Evolutionary conservation across 1,140 invertebrate species (phyloP), one percentile per base, ranked within the genome.

Genomic region (Drosophila asahinai): DNA sequence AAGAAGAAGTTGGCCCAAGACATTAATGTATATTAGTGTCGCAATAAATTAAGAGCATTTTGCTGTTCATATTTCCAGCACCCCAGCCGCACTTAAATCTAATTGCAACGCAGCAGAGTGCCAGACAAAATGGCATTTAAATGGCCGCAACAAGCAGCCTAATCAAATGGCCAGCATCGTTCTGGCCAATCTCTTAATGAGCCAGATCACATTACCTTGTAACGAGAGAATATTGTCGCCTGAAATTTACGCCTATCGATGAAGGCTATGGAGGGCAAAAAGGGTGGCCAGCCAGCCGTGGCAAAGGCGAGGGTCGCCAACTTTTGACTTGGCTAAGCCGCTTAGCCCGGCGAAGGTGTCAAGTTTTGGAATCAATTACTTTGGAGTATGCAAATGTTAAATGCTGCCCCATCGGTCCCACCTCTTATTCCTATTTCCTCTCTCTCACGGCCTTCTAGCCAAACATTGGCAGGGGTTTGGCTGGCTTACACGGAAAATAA

Each of bases 11-110:
- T 86, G 79, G 68, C 71, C 73, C 84, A 83, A 83, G 86, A 90
- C 86, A 90, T 90, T 90, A 90, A 90, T 90, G 86, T 89, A 86
- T 89, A 89, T 89, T 89, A 89, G 86, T 89, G 86, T 89, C 86
- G 83, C 72, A 63, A 90, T 90, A 90, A 90, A 90, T 90, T 90
- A 90, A 90, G 80, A 90, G 86, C 86, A 90, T 90, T 90, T 90
- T 86, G 63, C 75, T 91, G 82, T 91, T 90, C 86, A 90, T 91
- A 90, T 90, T 90, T 90, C 76, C 60, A 81, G 51, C 51, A 40
- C 25, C 71, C 43, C 15, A 51, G 49, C 66, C 74, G 67, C 86
- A 91, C 82, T 91, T 80, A 86, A 90, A 82, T 82, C 86, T 90
- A 89, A 89, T 89, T 90, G 86, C 86, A 90, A 55, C 52, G 36